Conservation (phyloP, 1,140 invertebrate genomes). For the Listronotus bonariensis region DNA sequence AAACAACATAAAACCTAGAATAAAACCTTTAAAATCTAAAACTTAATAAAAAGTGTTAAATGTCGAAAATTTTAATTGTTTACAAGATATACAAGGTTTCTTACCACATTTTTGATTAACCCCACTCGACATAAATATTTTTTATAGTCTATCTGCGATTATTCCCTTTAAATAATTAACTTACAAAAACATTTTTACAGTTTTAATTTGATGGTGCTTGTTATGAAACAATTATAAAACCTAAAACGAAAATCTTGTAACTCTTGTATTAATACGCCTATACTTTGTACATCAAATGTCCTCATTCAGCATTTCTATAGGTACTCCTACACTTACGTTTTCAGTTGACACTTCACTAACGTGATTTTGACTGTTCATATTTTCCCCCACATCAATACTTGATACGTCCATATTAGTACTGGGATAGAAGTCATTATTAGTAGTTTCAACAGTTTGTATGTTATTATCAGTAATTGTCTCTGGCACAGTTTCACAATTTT, state of each 20-base stretch:
- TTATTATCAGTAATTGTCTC: not conserved
- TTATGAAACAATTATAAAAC: too few species aligned
- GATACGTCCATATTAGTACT: not conserved
- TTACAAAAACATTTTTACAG: too few species aligned
- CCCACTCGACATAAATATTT: too few species aligned
- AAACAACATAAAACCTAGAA: too few species aligned
- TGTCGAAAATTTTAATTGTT: too few species aligned
- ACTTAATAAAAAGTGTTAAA: too few species aligned
- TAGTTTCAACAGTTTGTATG: constrained; percentile 2
- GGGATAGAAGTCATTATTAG: not conserved
- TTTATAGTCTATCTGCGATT: too few species aligned
- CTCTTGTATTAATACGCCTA: constrained; percentile 11
- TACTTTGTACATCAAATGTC: constrained; percentile 23
- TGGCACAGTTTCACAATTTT: constrained; percentile 1
- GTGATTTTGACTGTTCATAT: not conserved
- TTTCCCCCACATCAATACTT: not conserved
- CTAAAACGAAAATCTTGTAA: constrained; percentile 19
- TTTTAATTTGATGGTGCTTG: too few species aligned
- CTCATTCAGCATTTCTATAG: not conserved
- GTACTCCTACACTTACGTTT: not conserved
- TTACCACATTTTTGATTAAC: too few species aligned
- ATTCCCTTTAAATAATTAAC: too few species aligned
- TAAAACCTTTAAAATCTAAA: too few species aligned
- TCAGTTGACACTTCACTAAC: not conserved
- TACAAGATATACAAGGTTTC: too few species aligned